A percentile compares a stretch with the other conserved stretches of the same genome.
Evolutionary conservation across 2,888 invertebrate species (phyloP).

Genomic region (Gymnoscelis rufifasciata): DNA sequence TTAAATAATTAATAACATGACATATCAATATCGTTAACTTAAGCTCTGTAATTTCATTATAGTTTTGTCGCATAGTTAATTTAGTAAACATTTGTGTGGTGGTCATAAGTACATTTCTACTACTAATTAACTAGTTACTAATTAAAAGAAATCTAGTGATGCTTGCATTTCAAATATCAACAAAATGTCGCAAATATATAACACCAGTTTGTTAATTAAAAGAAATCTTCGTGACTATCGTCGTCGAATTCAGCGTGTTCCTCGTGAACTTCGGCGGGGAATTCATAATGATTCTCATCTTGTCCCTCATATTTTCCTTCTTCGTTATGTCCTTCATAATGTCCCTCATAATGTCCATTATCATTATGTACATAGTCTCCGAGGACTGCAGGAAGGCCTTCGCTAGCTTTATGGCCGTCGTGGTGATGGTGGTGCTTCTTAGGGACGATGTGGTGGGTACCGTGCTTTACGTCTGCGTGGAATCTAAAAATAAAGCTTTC

Average conservation of each 20-base stretch:
- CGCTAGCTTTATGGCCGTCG: conserved; percentile 3
- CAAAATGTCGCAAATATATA: too few relatives aligned
- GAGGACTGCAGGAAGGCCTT: background rate
- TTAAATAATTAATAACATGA: too few relatives aligned
- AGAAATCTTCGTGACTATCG: background rate
- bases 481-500: conserved; percentile 30
- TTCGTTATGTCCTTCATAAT: conserved; percentile 5
- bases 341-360: too few relatives aligned
- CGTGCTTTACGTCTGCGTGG: conserved; percentile 29
- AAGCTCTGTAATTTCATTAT: too few relatives aligned
- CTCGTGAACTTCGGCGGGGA: background rate
- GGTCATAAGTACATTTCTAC: too few relatives aligned
- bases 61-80: too few relatives aligned
- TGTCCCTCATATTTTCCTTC: conserved; percentile 55
- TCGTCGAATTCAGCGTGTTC: background rate
- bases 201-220: background rate
- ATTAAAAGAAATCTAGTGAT: too few relatives aligned
- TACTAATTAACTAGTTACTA: too few relatives aligned
- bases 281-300: conserved; percentile 35
- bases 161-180: too few relatives aligned
- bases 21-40: too few relatives aligned
- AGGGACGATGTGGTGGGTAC: conserved; percentile 30
- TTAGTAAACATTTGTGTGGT: too few relatives aligned
- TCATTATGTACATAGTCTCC: conserved; percentile 20
- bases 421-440: conserved; percentile 33